A percentile compares a stretch with the other conserved stretches of the same genome.
These are phyloP conservation scores for Copidosoma floridanum DNA, from an alignment of 1,140 invertebrate genomes.

Conservation along the genomic window DNA sequence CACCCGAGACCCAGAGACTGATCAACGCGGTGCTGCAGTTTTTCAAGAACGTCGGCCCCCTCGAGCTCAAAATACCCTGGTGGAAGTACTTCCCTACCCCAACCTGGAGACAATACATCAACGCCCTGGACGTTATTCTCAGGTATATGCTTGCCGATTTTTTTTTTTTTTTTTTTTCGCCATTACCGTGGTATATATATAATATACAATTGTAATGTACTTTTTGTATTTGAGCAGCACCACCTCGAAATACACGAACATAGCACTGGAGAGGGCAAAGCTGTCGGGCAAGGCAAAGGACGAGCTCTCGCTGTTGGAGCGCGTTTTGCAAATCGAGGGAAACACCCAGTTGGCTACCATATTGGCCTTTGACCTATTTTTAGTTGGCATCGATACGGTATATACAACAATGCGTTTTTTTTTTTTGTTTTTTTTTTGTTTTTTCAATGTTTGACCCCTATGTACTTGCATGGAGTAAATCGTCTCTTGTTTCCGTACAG, in stretches of 20 bases:
- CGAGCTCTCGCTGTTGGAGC: constrained; percentile 65
- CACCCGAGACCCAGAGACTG: constrained; percentile 68
- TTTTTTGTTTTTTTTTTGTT: background rate
- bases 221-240: constrained; percentile 58
- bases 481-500: constrained; percentile 49
- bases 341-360: constrained; percentile 72
- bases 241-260: constrained; percentile 55
- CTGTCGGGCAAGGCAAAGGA: constrained; percentile 50
- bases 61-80: constrained; percentile 76
- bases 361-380: constrained; percentile 76
- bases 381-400: constrained; percentile 88
- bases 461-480: too few species aligned
- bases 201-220: background rate
- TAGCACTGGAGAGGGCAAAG: constrained; percentile 40
- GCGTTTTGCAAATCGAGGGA: constrained; percentile 61
- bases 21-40: constrained; percentile 78
- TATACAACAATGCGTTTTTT: constrained; percentile 30
- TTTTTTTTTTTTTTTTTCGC: background rate
- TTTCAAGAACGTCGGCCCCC: constrained; percentile 74
- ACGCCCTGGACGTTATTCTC: constrained; percentile 66
- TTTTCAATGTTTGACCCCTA: background rate
- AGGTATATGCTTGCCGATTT: constrained; percentile 58
- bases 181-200: background rate
- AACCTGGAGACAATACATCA: constrained; percentile 71
- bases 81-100: constrained; percentile 78